phyloP scores from a whole-genome alignment of 2,113 vertebrate species.

The Zingel zingel region DNA sequence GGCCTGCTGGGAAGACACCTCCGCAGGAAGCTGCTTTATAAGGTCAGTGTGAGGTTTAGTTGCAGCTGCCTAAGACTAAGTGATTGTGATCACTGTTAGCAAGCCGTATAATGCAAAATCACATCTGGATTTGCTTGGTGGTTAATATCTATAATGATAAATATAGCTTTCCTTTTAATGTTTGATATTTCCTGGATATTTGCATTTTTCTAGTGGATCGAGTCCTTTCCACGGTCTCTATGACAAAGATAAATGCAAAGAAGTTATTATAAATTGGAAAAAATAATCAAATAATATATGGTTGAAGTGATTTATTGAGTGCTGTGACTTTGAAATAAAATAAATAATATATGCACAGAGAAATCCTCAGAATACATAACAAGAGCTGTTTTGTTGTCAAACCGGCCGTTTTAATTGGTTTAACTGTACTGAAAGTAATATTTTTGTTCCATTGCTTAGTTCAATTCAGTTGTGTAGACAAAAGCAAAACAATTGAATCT shows the following conservation, averaged over 20 bases:
- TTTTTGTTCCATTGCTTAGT: not conserved
- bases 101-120: not conserved
- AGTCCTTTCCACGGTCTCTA: not conserved
- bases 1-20: conserved; percentile 91
- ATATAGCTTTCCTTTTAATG: too few relatives aligned
- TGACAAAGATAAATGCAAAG: not conserved
- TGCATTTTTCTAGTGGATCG: not conserved
- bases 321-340: not conserved
- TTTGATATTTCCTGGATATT: not conserved
- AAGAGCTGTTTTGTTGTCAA: not conserved
- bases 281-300: not conserved
- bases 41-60: conserved; percentile 83
- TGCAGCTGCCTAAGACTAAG: not conserved
- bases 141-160: not conserved
- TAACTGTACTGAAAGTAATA: not conserved
- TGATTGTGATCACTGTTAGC: not conserved
- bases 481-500: not conserved
- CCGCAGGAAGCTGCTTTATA: conserved; percentile 88
- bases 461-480: not conserved
- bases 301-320: not conserved
- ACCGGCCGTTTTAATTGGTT: not conserved
- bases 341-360: not conserved
- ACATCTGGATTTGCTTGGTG: not conserved
- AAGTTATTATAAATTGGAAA: not conserved
- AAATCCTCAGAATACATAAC: not conserved